Percentiles rank a stretch among this genome's conserved stretches.
These are phyloP conservation scores for Echinometra lucunter DNA, from an alignment of 53 echinoderm and acorn worm species.

Conservation along the genomic window DNA sequence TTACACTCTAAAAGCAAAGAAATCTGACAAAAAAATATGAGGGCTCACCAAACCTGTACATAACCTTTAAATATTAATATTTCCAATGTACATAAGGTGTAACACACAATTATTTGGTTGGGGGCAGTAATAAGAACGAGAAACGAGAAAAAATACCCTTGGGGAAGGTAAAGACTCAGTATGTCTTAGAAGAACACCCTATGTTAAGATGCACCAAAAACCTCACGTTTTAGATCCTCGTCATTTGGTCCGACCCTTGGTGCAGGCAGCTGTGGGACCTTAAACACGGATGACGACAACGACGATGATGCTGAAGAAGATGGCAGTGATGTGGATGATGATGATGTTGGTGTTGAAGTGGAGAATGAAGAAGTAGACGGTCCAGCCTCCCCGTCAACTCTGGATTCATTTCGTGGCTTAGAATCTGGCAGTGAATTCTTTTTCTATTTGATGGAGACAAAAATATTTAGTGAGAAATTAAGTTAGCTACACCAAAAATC, in stretches of 20 bases:
- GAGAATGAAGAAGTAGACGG: neutral
- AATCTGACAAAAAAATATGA: too few species aligned
- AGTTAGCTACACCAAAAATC: neutral
- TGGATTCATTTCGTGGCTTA: neutral
- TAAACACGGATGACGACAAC: conserved; percentile 22
- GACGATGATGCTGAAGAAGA: conserved; percentile 3
- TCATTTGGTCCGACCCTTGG: neutral
- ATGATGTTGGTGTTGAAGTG: neutral
- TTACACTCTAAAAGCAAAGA: too few species aligned
- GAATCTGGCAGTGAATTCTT: conserved; percentile 31
- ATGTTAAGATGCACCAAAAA: too few species aligned
- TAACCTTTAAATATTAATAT: too few species aligned
- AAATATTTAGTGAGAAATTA: too few species aligned
- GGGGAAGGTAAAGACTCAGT: too few species aligned
- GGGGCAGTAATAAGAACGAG: too few species aligned
- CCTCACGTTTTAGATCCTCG: conserved; percentile 29
- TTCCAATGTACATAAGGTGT: too few species aligned
- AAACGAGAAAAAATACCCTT: too few species aligned
- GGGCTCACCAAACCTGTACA: too few species aligned
- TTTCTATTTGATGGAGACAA: neutral
- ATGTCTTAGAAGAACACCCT: too few species aligned
- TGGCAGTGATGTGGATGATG: neutral
- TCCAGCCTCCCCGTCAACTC: neutral
- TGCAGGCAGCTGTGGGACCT: conserved; percentile 68
- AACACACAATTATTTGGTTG: too few species aligned